Conservation (phyloP, 2,113 vertebrate species). For the Xyrauchen texanus region DNA sequence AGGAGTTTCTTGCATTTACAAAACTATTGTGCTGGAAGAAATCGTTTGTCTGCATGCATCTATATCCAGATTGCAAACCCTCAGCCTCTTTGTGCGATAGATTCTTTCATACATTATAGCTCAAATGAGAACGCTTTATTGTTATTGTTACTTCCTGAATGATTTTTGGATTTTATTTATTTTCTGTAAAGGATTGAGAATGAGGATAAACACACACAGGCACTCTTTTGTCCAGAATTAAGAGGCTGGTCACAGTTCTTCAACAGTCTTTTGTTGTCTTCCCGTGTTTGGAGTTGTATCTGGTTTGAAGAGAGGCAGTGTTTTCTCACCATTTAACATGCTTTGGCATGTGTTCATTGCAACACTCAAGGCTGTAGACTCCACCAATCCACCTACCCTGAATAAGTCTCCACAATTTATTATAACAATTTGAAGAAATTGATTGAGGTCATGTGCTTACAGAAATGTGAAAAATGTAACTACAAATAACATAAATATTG, state of each 20-base stretch:
- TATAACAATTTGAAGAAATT: conserved; percentile 48
- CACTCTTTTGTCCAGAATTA: background rate
- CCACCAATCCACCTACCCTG: conserved; percentile 36
- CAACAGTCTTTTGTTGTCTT: conserved; percentile 7
- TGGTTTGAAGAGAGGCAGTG: conserved; percentile 6
- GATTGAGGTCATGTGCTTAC: conserved; percentile 34
- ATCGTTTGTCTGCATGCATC: background rate
- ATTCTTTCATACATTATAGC: background rate
- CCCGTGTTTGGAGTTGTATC: conserved; percentile 12
- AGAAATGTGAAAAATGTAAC: background rate
- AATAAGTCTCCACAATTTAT: conserved; percentile 48
- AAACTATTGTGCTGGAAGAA: conserved; percentile 11
- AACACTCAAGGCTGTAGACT: conserved; percentile 43
- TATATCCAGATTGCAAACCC: background rate
- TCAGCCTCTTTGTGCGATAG: background rate
- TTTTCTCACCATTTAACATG: conserved; percentile 47
- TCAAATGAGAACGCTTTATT: conserved; percentile 31
- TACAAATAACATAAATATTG: too few relatives aligned
- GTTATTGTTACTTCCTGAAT: conserved; percentile 8
- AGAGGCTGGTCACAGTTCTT: conserved; percentile 16
- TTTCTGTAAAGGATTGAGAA: background rate
- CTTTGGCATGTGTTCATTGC: conserved; percentile 22
- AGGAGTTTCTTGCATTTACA: conserved; percentile 16
- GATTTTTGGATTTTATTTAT: background rate
- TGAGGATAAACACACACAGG: background rate